A percentile compares a stretch with the other conserved stretches of the same genome.
phyloP scores from a whole-genome alignment of 2,113 vertebrate genomes.

The Rhea americana region DNA sequence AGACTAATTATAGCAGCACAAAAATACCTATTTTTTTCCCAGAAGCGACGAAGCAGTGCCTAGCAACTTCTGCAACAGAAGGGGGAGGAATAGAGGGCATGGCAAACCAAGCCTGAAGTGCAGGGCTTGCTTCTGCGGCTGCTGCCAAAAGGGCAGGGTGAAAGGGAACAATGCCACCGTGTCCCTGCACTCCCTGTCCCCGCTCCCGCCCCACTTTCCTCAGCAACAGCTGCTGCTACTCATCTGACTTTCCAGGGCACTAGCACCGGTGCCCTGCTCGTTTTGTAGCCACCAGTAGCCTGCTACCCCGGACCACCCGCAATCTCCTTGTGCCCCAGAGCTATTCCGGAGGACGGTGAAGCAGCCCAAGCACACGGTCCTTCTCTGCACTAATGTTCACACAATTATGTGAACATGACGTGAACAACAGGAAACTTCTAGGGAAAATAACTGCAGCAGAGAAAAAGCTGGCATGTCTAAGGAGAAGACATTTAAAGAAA shows the following conservation, averaged over 20 bases:
- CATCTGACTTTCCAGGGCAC: background rate
- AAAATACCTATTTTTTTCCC: background rate
- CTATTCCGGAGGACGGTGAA: background rate
- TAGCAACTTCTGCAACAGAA: background rate
- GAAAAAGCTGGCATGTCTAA: background rate
- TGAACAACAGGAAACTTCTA: background rate
- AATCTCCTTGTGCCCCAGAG: background rate
- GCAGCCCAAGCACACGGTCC: background rate
- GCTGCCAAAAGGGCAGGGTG: background rate
- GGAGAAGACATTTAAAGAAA: background rate
- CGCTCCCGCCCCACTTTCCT: background rate
- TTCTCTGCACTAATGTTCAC: background rate
- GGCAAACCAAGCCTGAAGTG: background rate
- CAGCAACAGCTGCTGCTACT: background rate
- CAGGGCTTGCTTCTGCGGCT: background rate
- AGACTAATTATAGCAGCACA: background rate
- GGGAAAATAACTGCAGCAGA: background rate
- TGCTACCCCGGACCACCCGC: rapidly evolving
- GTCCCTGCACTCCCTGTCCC: background rate
- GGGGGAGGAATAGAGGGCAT: background rate
- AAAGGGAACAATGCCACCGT: background rate
- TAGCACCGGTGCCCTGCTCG: background rate
- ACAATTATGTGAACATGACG: background rate
- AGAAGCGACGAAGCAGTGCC: background rate
- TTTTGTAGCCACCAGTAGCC: background rate